Base-by-base conservation (phyloP, 2,797 vertebrate genomes). In the Ctenochaetus hawaiiensis region DNA sequence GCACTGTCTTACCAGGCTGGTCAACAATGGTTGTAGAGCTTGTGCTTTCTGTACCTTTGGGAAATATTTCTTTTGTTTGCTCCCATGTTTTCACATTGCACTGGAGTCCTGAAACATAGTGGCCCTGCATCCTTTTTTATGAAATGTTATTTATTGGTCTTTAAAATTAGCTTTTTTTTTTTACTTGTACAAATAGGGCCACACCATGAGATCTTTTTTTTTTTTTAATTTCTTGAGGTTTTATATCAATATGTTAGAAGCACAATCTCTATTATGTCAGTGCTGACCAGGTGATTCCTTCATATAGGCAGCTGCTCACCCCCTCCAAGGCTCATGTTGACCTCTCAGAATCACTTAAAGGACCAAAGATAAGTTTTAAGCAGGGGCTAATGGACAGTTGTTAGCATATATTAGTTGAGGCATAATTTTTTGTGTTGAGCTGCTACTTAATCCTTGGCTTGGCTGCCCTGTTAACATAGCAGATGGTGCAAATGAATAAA, bases 331-430 rank as follows among this genome's bases (percentile, higher is more conserved):
- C 92, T 94, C 94, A 94, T 93, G 91, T 92, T 95, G 94, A 95
- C 93, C 90, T 93, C 93, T 95, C 94, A 91, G 92, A 95, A 92
- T 95, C 94, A 96, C 92, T 90, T 90, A 91, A 92, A 95, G 93
- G 96, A 94, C 96, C 96, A 96, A 96, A 96, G 96, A 96, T 93
- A 94, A 95, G 94, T 95, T 96, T 95, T 95, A 96, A 96, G 94
- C 90, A 92, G 93, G 95, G 95, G 93, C 85, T 94, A 95, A 95
- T 94, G 75, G 90, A 94, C 93, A 91, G 82, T 92, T 92, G 83
- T 92, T 90, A 85, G 87, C 84, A 86, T 92, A 34, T 89, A 89
- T 93, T 93, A 89, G 89, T 92, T 94, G 81, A 87, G 88, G 90
- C 91, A 87, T 88, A 30, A 86, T 76, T 77, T 89, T 95, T 94